Evolutionary conservation across 2,888 invertebrate genomes (phyloP).

Genomic region (Hololepta plana): DNA sequence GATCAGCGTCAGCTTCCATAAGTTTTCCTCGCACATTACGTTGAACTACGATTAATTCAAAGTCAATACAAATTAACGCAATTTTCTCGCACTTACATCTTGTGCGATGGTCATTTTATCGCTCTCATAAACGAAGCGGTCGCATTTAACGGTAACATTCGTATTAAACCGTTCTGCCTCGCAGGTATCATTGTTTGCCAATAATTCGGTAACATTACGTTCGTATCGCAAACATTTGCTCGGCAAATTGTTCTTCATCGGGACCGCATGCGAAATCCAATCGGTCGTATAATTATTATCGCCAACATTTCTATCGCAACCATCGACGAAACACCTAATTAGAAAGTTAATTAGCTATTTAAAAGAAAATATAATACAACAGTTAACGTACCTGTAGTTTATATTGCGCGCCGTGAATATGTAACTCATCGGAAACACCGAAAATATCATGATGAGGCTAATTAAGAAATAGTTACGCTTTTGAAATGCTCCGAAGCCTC

Average conservation of each 20-base stretch:
- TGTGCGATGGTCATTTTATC: slow-evolving; percentile 10
- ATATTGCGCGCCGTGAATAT: slow-evolving; percentile 18
- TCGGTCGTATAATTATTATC: slow-evolving; percentile 5
- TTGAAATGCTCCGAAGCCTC: slow-evolving; percentile 33
- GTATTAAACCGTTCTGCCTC: slow-evolving; percentile 7
- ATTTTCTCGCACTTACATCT: slow-evolving; percentile 12
- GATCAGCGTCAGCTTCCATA: slow-evolving; percentile 55
- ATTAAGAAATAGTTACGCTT: slow-evolving; percentile 13
- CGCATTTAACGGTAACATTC: slow-evolving; percentile 6
- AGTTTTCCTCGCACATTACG: slow-evolving; percentile 41
- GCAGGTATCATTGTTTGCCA: slow-evolving; percentile 7
- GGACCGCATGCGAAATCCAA: slow-evolving; percentile 8
- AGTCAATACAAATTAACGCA: too few species aligned
- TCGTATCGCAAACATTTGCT: slow-evolving; percentile 14
- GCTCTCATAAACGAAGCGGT: slow-evolving; percentile 11
- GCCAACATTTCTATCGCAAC: slow-evolving; percentile 31
- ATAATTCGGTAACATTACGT: slow-evolving; percentile 5
- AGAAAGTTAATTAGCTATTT: slow-evolving; percentile 6
- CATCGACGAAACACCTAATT: slow-evolving; percentile 31
- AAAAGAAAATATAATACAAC: slow-evolving; percentile 4
- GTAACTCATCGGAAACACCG: slow-evolving; percentile 16
- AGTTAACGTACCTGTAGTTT: slow-evolving; percentile 15
- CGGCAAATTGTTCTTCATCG: slow-evolving; percentile 14
- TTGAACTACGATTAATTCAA: slow-evolving; percentile 32
- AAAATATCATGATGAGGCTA: slow-evolving; percentile 15